These are phyloP conservation scores for Oreochromis mossambicus DNA, from an alignment of 2,797 vertebrate species.

Conservation along the genomic window DNA sequence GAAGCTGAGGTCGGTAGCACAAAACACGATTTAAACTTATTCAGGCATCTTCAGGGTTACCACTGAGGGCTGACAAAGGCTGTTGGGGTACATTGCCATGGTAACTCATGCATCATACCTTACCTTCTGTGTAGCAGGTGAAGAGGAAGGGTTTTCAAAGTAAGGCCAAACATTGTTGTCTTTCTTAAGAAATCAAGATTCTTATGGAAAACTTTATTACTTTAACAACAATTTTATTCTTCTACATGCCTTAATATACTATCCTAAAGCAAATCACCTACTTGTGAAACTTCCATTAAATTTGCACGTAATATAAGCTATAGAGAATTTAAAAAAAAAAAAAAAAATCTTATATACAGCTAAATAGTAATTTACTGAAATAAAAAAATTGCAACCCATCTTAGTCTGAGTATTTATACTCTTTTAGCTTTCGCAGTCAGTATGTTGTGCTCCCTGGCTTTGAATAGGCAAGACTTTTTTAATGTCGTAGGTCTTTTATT, in stretches of 20 bases:
- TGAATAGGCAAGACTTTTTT: background rate
- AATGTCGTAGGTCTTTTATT: background rate
- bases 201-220: background rate
- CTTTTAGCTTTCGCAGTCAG: background rate
- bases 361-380: background rate
- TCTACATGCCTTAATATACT: background rate
- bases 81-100: background rate
- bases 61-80: background rate
- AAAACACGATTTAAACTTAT: background rate
- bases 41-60: background rate
- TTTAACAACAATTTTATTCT: background rate
- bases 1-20: background rate
- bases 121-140: background rate
- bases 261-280: background rate
- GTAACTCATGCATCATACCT: background rate
- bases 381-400: background rate
- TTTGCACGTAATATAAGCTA: background rate
- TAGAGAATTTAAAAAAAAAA: background rate
- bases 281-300: background rate
- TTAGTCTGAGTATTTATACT: background rate
- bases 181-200: background rate
- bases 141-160: background rate
- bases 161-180: background rate
- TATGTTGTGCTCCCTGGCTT: background rate
- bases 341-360: fast-evolving